Conservation (phyloP, 2,888 invertebrate genomes). For the Hypsopygia costalis region DNA sequence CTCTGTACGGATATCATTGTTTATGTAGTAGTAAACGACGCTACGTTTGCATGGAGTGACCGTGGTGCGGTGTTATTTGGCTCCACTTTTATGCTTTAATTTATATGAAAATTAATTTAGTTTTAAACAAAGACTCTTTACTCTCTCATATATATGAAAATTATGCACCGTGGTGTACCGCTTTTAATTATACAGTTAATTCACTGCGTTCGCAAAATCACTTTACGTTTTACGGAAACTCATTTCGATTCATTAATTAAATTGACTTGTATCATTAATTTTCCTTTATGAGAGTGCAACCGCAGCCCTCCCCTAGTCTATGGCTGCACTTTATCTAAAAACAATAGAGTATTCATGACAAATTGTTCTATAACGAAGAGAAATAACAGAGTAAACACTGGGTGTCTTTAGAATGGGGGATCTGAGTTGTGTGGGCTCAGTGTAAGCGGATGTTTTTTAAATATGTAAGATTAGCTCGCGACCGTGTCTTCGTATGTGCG, state of each 20-base stretch:
- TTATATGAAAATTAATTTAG: no score
- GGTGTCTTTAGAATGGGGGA: slow-evolving; percentile 63
- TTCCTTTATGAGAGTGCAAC: slow-evolving; percentile 21
- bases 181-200: neutral
- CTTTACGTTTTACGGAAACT: neutral
- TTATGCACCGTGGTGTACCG: neutral
- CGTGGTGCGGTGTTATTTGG: no score
- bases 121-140: no score
- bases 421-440: slow-evolving; percentile 23
- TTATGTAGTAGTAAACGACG: no score
- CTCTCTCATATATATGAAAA: no score
- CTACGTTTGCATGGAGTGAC: no score
- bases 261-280: slow-evolving; percentile 24
- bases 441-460: slow-evolving; percentile 10
- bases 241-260: slow-evolving; percentile 11
- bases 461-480: no score
- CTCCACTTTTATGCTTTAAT: no score
- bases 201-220: no score
- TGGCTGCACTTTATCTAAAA: slow-evolving; percentile 71
- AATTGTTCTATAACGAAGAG: slow-evolving; percentile 77
- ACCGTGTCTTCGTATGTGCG: no score
- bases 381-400: slow-evolving; percentile 72
- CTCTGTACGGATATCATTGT: no score
- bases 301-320: slow-evolving; percentile 32
- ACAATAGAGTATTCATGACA: slow-evolving; percentile 80